Base-by-base conservation (phyloP, 2,113 vertebrate genomes). In the Dunckerocampus dactyliophorus region DNA sequence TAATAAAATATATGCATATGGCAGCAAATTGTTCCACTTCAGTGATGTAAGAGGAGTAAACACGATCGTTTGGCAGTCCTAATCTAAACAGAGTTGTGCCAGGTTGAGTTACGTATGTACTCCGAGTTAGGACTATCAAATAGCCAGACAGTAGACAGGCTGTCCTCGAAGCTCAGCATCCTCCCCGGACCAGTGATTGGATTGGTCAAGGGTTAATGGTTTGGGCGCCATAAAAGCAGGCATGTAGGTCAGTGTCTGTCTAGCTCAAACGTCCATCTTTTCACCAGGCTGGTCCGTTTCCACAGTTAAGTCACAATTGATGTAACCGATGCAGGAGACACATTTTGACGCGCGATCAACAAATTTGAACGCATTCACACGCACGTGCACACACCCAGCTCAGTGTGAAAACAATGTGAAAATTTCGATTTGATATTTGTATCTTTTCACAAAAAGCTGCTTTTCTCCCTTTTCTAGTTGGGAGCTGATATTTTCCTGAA, bases 121-220 rank as follows among this genome's bases (percentile, higher is more conserved):
- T 1, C 42, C 48, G 0, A 21, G 52, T 53, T 71, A 61, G 66
- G 8, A 7, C 9, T 79, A 85, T 77, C 47, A 19, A 61, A 63
- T 71, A 6, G 6, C 47, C 10, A 66, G 72, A 63, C 71, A 31
- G 76, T 45, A 88, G 85, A 86, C 80, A 75, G 61, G n/a, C 78
- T 31, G 39, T 69, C 67, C 65, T 69, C 47, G 49, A 70, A 34
- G 53, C 50, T 67, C 22, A 2, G 46, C 62, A 63, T 63, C 67
- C 50, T 63, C 62, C 34, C 16, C 15, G 59, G 1, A 2, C 39
- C 76, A 47, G 75, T 69, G 61, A 79, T 77, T 79, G 61, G 50
- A 82, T 81, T 85, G 80, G 78, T 52, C 71, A 80, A 50, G 66
- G 82, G 82, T 85, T 91, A 87, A 89, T 83, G 79, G 69, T 53